Percentiles rank a stretch among this genome's conserved stretches.
Evolutionary conservation across 2,113 vertebrate genomes (phyloP).

Genomic region (Alces alces): DNA sequence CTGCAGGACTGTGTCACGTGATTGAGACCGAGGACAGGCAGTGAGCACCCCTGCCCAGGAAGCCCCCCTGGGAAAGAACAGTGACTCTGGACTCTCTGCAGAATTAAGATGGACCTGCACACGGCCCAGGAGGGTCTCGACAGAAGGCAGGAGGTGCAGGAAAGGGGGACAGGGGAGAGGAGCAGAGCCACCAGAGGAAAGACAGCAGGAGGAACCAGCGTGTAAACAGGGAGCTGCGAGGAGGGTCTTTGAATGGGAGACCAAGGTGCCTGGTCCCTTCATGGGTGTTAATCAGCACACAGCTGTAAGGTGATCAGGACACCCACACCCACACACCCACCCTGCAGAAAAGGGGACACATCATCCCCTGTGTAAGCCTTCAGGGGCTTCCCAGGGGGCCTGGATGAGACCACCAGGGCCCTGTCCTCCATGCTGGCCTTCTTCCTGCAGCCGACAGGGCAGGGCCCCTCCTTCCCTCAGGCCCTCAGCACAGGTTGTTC

Average conservation of each 20-base stretch:
- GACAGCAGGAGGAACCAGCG: not conserved
- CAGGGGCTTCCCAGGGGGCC: not conserved
- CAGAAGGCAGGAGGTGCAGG: not conserved
- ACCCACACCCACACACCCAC: not conserved
- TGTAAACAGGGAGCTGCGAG: not conserved
- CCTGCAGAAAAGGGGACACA: not conserved
- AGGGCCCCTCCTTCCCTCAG: not conserved
- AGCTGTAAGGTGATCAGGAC: not conserved
- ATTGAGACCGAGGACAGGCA: not conserved
- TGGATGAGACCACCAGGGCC: not conserved
- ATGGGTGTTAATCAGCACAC: no score
- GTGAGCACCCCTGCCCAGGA: not conserved
- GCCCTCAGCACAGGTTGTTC: not conserved
- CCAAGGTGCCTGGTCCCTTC: not conserved
- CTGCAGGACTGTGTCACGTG: not conserved
- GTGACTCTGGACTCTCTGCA: not conserved
- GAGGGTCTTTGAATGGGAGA: not conserved
- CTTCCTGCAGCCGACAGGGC: not conserved
- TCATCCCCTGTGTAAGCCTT: not conserved
- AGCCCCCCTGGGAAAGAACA: not conserved
- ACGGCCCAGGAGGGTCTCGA: not conserved
- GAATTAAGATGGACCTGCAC: not conserved
- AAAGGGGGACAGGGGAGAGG: not conserved
- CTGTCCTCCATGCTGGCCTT: fast-evolving
- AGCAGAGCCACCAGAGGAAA: not conserved